Percentiles rank a stretch among this genome's conserved stretches.
Conservation (phyloP, 1,140 invertebrate species). For the Drosophila santomea region DNA sequence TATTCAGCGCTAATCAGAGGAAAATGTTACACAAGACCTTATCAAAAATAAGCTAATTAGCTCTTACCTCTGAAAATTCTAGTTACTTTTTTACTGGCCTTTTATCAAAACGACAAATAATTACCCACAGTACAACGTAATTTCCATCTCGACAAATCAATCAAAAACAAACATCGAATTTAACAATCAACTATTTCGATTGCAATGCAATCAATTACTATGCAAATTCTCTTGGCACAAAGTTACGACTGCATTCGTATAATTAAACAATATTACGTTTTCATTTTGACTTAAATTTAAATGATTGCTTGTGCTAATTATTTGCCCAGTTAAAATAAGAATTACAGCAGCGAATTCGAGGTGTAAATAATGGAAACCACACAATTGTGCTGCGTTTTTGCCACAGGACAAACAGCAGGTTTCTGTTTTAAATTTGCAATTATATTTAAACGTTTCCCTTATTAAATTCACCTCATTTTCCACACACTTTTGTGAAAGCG, state of each 20-base stretch:
- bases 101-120: background rate
- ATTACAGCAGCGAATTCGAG: conserved; percentile 6
- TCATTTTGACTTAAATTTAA: conserved; percentile 40
- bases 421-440: conserved; percentile 14
- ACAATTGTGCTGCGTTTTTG: conserved; percentile 7
- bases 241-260: conserved; percentile 4
- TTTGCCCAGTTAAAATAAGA: background rate
- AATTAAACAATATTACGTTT: conserved; percentile 40
- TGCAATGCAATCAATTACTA: conserved; percentile 43
- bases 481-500: background rate
- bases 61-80: background rate
- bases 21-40: conserved; percentile 3
- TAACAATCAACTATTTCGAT: conserved; percentile 39
- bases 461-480: background rate
- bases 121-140: conserved; percentile 5
- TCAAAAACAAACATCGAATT: conserved; percentile 36
- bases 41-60: background rate
- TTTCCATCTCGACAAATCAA: conserved; percentile 37
- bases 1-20: conserved; percentile 1
- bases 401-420: background rate
- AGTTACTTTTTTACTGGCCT: background rate
- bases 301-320: conserved; percentile 18
- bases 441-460: conserved; percentile 10
- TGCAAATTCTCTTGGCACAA: conserved; percentile 35
- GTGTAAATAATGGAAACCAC: conserved; percentile 16